Evolutionary conservation across 2,113 vertebrate genomes (phyloP).

Genomic region (Melanocharis versteri): DNA sequence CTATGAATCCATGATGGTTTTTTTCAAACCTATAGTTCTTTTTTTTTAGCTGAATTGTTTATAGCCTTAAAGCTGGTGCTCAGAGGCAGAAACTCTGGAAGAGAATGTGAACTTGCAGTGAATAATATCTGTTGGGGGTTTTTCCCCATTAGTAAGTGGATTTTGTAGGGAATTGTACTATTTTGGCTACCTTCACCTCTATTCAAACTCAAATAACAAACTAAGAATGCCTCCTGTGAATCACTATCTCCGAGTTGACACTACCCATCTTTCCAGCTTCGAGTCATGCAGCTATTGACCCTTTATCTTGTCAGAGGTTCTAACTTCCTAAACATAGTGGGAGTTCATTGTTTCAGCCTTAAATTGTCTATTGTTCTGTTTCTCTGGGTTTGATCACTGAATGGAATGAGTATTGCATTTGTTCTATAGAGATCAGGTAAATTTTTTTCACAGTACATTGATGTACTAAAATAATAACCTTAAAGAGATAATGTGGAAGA

Average conservation of each 20-base stretch:
- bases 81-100: neutral
- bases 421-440: neutral
- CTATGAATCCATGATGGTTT: neutral
- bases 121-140: neutral
- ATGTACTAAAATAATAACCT: neutral
- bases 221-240: neutral
- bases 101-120: neutral
- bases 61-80: neutral
- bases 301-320: neutral
- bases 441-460: neutral
- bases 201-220: neutral
- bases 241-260: neutral
- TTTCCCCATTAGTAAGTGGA: neutral
- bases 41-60: neutral
- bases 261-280: neutral
- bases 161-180: neutral
- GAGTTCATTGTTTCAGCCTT: neutral
- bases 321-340: neutral
- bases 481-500: neutral
- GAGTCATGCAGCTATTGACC: neutral
- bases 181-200: neutral
- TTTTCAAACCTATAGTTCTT: neutral
- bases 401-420: neutral
- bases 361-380: neutral
- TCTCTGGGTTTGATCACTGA: neutral